Conservation (phyloP, 1,140 invertebrate species). For the Cydia splendana region DNA sequence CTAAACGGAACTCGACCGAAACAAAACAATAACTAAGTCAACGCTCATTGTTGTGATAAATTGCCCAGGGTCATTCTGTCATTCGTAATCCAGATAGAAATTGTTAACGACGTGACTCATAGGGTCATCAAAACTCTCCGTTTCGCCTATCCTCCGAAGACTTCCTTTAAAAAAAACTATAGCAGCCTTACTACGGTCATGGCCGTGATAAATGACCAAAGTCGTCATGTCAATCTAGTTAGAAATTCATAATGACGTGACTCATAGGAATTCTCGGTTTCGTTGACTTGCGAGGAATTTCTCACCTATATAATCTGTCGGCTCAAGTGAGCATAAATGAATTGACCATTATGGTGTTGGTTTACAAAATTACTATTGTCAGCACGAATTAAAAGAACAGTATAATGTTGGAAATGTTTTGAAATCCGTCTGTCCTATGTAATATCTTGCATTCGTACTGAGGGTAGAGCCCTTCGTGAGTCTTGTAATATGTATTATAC, state of each 20-base stretch:
- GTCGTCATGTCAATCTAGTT: constrained; percentile 23
- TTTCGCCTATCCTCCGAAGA: not conserved
- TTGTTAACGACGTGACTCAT: constrained; percentile 14
- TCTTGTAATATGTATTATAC: too few relatives aligned
- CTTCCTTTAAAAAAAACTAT: not conserved
- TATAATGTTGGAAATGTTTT: not conserved
- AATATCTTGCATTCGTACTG: too few relatives aligned
- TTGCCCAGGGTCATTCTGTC: not conserved
- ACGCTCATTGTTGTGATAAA: constrained; percentile 22
- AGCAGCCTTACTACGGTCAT: not conserved
- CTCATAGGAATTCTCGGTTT: constrained; percentile 25
- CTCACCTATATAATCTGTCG: constrained; percentile 29
- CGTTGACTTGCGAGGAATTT: constrained; percentile 28
- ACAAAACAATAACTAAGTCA: constrained; percentile 23
- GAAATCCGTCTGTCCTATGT: too few relatives aligned
- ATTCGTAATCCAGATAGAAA: constrained; percentile 8
- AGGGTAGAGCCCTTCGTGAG: too few relatives aligned
- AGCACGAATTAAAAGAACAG: too few relatives aligned
- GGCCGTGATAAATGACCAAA: constrained; percentile 1
- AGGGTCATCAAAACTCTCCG: constrained; percentile 1
- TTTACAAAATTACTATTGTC: too few relatives aligned
- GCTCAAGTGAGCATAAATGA: not conserved
- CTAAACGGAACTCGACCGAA: constrained; percentile 32
- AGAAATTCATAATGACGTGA: constrained; percentile 26
- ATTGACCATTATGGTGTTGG: not conserved